Base-by-base conservation (phyloP, 1,140 invertebrate genomes). In the Palaemon carinicauda region DNA sequence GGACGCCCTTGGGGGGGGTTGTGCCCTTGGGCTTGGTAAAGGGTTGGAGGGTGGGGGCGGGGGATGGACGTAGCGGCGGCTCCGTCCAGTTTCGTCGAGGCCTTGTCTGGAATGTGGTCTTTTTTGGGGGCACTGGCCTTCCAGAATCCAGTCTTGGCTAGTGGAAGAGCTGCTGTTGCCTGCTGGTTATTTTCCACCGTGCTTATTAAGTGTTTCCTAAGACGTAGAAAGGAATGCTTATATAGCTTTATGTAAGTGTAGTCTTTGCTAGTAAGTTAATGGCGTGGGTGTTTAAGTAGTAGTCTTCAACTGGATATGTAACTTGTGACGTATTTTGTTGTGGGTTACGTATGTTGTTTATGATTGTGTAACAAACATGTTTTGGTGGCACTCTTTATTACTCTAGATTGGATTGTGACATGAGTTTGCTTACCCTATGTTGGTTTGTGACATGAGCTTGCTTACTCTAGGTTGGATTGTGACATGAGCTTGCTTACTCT, bases 31-130 rank as follows among this genome's bases (percentile, higher is more conserved):
- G 21, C 24, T 17, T 27, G 75, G 51, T 50, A 79, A 51, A n/a
- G 75, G 27, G 24, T 14, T 27, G 27, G 50, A 24, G 51, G 75
- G 15, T n/a, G 21, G 33, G 33, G 52, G 51, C 19, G 51, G 75
- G 1, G 73, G 41, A n/a, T 75, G 24, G 77, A n/a, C 12, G 54
- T 65, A 33, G 56, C 14, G 33, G 80, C 10, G 19, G 53, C 29
- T 19, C 31, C n/a, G 65, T 60, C 17, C 65, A 21, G 41, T 41
- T 41, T 41, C 41, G 41, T 41, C 41, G 33, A 82, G 80, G 27
- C 80, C 80, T 82, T 82, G 80, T 74, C 56, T 27, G 80, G 80
- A 82, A 82, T 82, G 80, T 74, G 80, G 78, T 29, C 19, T n/a
- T n/a, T n/a, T n/a, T n/a, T 41, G 21, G 41, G 52, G 29, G 27